Base-by-base conservation (phyloP, 2,888 invertebrate genomes). In the Limenitis camilla region DNA sequence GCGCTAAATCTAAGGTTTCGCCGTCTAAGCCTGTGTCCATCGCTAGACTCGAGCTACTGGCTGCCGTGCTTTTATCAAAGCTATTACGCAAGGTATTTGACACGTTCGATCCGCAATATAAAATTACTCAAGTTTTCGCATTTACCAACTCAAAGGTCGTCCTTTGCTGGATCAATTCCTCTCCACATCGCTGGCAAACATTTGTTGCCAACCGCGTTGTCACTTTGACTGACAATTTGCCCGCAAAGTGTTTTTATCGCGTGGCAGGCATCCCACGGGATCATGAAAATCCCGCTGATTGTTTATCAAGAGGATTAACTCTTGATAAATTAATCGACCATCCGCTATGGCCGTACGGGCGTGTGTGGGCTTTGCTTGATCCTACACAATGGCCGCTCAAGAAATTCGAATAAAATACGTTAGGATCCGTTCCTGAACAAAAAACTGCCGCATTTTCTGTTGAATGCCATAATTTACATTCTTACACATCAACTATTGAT, bases 231-330 rank as follows among this genome's bases (percentile, higher is more conserved):
- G 45, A 45, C 8, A 35, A 36, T 3, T 2, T 49, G 4, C 11
- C 40, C 7, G 6, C 38, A 5, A n/a, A 8, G 9, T 10, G 32
- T 10, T 53, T 53, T 27, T 45, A 40, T 38, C 49, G 44, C 38
- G 19, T 53, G 3, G 8, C 42, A 6, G 49, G 41, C 4, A 10
- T 5, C n/a, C n/a, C n/a, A n/a, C n/a, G n/a, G n/a, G n/a, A n/a
- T n/a, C n/a, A n/a, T 0, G 51, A 55, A 4, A 61, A 61, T 32
- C 60, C 61, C 4, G 49, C 44, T 10, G 59, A 60, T 36, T 60
- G 59, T 28, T 61, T n/a, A n/a, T n/a, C 59, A 0, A 45, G 58
- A 5, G 59, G 59, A 1, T 3, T 59, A 6, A 11, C 43, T 2
- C 59, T 58, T 3, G 7, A 38, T 0, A 9, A 58, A 36, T 5